phyloP scores from a whole-genome alignment of 2,888 invertebrate genomes.

The Alviniconcha strummeri region DNA sequence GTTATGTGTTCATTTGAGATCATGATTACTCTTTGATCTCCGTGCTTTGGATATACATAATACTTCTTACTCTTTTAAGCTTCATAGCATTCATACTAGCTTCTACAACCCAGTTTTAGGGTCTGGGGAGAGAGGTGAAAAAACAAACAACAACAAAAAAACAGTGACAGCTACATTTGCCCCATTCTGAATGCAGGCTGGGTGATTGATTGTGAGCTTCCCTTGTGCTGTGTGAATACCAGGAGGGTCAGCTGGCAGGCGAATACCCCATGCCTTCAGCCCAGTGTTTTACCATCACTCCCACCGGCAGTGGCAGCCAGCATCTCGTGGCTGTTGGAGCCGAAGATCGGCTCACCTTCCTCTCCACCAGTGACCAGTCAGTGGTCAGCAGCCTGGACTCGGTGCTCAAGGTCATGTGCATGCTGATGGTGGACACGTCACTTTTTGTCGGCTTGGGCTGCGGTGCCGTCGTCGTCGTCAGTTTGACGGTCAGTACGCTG shows the following conservation, averaged over 20 bases:
- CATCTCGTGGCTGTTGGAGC: conserved; percentile 23
- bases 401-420: conserved; percentile 31
- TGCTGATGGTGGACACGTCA: conserved; percentile 13
- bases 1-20: too few species aligned
- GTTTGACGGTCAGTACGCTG: conserved; percentile 28
- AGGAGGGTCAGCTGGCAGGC: conserved; percentile 10
- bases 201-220: background rate
- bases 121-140: too few species aligned
- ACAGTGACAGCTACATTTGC: too few species aligned
- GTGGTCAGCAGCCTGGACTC: conserved; percentile 17
- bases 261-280: background rate
- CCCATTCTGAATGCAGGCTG: too few species aligned
- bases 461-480: conserved; percentile 33
- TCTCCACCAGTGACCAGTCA: conserved; percentile 3
- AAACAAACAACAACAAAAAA: too few species aligned
- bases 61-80: too few species aligned
- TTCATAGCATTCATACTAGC: too few species aligned
- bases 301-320: conserved; percentile 19
- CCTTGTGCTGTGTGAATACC: background rate
- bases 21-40: too few species aligned
- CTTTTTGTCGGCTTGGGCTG: conserved; percentile 36
- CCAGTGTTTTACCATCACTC: conserved; percentile 17
- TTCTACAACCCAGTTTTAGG: too few species aligned
- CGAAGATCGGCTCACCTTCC: conserved; percentile 9
- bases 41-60: too few species aligned